Conservation (phyloP, 1,140 invertebrate species). For the Andrena cerasifolii region DNA sequence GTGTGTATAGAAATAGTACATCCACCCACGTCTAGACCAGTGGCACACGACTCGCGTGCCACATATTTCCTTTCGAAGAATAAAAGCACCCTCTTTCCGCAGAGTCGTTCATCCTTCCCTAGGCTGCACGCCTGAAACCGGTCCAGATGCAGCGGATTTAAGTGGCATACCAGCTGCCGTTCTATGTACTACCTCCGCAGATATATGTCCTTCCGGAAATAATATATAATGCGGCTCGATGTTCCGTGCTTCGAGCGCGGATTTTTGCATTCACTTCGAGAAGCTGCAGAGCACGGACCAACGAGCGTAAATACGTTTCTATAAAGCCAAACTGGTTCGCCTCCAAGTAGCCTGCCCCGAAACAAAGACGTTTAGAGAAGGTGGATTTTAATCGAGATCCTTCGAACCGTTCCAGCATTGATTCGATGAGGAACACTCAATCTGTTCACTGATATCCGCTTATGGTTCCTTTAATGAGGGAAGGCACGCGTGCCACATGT, state of each 20-base stretch:
- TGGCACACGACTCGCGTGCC: slow-evolving; percentile 47
- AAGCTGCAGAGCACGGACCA: background rate
- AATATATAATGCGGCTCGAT: background rate
- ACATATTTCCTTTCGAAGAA: slow-evolving; percentile 42
- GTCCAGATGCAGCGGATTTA: slow-evolving; percentile 55
- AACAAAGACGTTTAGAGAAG: no score
- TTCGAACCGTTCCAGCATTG: background rate
- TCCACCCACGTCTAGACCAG: slow-evolving; percentile 23
- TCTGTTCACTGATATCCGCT: slow-evolving; percentile 15
- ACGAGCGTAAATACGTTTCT: background rate
- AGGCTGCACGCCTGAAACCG: slow-evolving; percentile 53
- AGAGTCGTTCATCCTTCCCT: slow-evolving; percentile 29
- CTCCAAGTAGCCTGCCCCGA: no score
- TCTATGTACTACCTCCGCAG: background rate
- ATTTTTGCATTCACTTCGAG: background rate
- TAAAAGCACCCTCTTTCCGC: slow-evolving; percentile 42
- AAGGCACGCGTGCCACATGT: slow-evolving; percentile 28
- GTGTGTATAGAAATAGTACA: slow-evolving; percentile 26
- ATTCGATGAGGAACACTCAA: slow-evolving; percentile 1
- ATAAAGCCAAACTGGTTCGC: background rate
- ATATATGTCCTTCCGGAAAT: slow-evolving; percentile 33
- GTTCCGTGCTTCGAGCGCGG: background rate
- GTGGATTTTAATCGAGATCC: background rate
- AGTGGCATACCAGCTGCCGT: slow-evolving; percentile 61
- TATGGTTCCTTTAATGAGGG: slow-evolving; percentile 8